Base-by-base conservation (phyloP, 2,797 vertebrate species). In the Eupleurogrammus muticus region DNA sequence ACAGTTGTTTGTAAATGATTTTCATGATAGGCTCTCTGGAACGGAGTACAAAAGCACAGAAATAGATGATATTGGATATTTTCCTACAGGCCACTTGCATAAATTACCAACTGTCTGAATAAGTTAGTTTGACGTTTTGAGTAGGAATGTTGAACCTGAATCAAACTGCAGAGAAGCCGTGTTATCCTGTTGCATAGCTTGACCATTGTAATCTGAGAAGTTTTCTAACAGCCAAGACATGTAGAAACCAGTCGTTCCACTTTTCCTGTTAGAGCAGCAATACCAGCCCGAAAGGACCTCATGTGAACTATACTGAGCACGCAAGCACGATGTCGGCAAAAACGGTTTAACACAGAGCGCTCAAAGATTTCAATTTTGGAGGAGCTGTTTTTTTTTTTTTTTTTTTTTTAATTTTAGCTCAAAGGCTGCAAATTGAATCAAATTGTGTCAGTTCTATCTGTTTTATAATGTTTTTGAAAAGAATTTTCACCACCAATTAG, bases 171-270 rank as follows among this genome's bases (percentile, higher is more conserved):
- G 46, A 54, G 20, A 55, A 60, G 10, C 24, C 0, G 1, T n/a
- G 16, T 52, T 51, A 51, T 56, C 40, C 28, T 49, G 57, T 66
- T 69, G 44, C 58, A 62, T 5, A 61, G 67, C 51, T 80, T 80
- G 57, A 73, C 65, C 65, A 63, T 38, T 63, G 77, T 40, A 82
- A 81, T 50, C 56, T 32, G 70, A 86, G 67, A 76, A n/a, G 51
- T 59, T 52, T 51, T 77, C 11, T 50, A 60, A 67, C 61, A 79
- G 68, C 49, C 68, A 24, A 55, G 50, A 64, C 52, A 21, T 11
- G 44, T 16, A 67, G 35, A 71, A 86, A 85, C 58, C 73, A 78
- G 75, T 73, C 35, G 7, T 32, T 66, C 73, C 44, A 66, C 79
- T 80, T 78, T 66, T 56, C 28, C 21, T 73, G 63, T 74, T 49